These are phyloP conservation scores for Oceanodroma tethys DNA, from an alignment of 2,113 vertebrate species.

Conservation along the genomic window DNA sequence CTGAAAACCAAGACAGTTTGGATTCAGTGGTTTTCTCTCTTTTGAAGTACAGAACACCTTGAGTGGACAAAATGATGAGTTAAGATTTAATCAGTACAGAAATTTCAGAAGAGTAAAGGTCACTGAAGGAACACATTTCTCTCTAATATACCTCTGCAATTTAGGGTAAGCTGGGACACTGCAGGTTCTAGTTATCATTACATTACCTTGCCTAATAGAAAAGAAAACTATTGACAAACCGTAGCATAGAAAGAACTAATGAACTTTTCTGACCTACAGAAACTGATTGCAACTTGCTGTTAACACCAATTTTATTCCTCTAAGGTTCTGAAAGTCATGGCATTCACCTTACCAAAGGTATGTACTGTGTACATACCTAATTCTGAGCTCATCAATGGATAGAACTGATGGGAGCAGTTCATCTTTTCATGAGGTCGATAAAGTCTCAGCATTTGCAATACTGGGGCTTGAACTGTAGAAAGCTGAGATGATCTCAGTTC, in stretches of 20 bases:
- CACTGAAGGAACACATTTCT: background rate
- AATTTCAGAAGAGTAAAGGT: background rate
- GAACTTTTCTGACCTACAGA: background rate
- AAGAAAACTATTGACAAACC: background rate
- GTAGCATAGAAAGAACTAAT: background rate
- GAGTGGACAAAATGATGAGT: background rate
- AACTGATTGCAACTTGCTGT: background rate
- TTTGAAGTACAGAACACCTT: background rate
- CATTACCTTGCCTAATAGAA: background rate
- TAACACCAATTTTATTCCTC: background rate
- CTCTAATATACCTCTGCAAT: background rate
- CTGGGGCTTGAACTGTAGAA: background rate
- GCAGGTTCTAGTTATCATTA: background rate
- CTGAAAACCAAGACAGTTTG: background rate
- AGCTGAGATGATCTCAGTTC: background rate
- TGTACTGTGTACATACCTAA: background rate
- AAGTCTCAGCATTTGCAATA: background rate
- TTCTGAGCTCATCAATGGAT: background rate
- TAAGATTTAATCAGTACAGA: background rate
- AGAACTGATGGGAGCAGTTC: background rate
- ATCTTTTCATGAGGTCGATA: background rate
- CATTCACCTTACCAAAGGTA: background rate
- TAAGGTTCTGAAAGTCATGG: background rate
- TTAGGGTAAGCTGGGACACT: background rate
- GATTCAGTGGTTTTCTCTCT: background rate